phyloP scores from a whole-genome alignment of 2,113 vertebrate species.

The Sander vitreus region DNA sequence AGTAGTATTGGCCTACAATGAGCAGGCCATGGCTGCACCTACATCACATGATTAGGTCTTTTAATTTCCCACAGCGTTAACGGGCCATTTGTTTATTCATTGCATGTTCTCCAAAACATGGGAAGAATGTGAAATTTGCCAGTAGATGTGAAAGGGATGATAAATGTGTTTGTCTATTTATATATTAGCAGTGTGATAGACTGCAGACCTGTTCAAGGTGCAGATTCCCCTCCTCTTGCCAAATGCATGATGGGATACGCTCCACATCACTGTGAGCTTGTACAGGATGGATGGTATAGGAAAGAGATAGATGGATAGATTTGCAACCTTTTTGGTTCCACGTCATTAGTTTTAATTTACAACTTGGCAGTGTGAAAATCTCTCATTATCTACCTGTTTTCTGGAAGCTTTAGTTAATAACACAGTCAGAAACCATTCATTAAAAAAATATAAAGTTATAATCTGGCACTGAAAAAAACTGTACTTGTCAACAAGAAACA shows the following conservation, averaged over 20 bases:
- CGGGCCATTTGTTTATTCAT: background rate
- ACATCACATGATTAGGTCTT: slow-evolving; percentile 69
- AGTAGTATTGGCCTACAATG: slow-evolving; percentile 45
- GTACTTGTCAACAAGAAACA: slow-evolving; percentile 7
- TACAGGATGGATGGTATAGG: background rate
- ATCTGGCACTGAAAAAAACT: background rate
- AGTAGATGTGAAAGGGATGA: slow-evolving; percentile 23
- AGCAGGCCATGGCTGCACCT: slow-evolving; percentile 54
- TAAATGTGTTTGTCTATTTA: background rate
- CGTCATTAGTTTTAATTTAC: background rate
- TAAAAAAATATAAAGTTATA: background rate
- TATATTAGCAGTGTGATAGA: background rate
- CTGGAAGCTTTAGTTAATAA: background rate
- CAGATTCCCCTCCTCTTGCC: background rate
- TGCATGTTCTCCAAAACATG: slow-evolving; percentile 33
- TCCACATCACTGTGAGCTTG: slow-evolving; percentile 1
- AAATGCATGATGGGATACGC: slow-evolving; percentile 8
- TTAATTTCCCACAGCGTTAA: slow-evolving; percentile 56
- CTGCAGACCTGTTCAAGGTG: background rate
- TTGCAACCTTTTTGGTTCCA: background rate
- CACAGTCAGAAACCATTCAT: background rate
- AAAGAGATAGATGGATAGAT: background rate
- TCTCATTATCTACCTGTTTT: background rate
- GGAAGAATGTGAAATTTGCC: background rate
- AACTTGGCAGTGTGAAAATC: background rate